phyloP scores from a whole-genome alignment of 53 echinoderm and acorn worm species.

The Echinarachnius parma region DNA sequence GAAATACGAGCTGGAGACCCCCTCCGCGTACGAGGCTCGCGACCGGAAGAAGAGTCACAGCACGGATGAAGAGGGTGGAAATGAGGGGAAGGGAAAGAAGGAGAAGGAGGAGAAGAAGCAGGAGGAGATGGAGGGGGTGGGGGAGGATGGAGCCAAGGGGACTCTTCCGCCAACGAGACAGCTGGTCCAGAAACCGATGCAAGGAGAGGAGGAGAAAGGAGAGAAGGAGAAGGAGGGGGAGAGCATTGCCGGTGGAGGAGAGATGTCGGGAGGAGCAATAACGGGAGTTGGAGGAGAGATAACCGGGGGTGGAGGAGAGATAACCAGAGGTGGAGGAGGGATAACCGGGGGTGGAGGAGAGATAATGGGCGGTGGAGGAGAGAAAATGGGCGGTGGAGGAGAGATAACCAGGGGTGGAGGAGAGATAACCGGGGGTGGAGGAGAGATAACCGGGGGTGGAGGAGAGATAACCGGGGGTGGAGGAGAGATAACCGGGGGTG shows the following conservation, averaged over 20 bases:
- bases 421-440: neutral
- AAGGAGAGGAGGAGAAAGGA: neutral
- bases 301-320: neutral
- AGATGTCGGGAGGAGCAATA: too few relatives aligned
- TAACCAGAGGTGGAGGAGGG: neutral
- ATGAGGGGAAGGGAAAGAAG: constrained; percentile 14
- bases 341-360: neutral
- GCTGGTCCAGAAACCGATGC: too few relatives aligned
- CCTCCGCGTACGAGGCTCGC: constrained; percentile 21
- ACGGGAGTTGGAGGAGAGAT: neutral
- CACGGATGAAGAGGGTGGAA: constrained; percentile 14
- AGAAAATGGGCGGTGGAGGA: neutral
- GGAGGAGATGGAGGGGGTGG: neutral
- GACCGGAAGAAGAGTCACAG: constrained; percentile 27
- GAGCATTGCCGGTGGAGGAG: constrained; percentile 2
- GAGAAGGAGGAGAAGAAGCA: neutral
- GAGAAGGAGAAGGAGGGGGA: neutral
- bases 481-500: neutral
- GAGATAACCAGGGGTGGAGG: neutral
- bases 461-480: neutral
- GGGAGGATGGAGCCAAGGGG: neutral
- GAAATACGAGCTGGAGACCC: constrained; percentile 25
- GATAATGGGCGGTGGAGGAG: neutral
- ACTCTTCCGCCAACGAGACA: neutral
- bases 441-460: neutral